These are phyloP conservation scores for Parambassis ranga DNA, from an alignment of 2,797 vertebrate genomes.

Conservation along the genomic window DNA sequence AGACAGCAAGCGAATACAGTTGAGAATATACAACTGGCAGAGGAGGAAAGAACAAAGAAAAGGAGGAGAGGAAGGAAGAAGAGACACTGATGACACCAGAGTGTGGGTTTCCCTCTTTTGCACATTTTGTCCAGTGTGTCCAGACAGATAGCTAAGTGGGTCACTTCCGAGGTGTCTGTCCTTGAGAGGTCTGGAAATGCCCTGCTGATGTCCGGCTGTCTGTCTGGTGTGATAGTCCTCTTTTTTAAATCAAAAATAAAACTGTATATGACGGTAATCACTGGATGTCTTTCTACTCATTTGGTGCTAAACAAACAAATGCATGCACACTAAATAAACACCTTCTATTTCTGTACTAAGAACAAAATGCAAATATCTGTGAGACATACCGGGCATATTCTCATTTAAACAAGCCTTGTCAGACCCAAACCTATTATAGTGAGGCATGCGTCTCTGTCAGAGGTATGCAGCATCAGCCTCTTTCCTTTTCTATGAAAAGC, in stretches of 20 bases:
- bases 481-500: conserved; percentile 31
- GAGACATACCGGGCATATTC: not conserved
- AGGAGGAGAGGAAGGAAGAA: not conserved
- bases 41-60: not conserved
- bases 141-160: conserved; percentile 29
- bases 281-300: not conserved
- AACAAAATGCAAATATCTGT: conserved; percentile 6
- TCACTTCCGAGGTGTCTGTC: conserved; percentile 2
- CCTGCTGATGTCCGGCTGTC: not conserved
- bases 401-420: conserved; percentile 25
- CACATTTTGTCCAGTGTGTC: not conserved
- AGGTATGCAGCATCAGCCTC: conserved; percentile 43
- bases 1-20: not conserved
- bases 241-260: too few relatives aligned
- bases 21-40: not conserved
- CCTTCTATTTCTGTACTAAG: too few relatives aligned
- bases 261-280: not conserved
- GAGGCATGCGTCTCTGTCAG: conserved; percentile 1
- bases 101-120: conserved; percentile 25
- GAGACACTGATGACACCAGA: conserved; percentile 1
- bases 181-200: conserved; percentile 29
- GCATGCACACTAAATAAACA: not conserved
- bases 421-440: conserved; percentile 11
- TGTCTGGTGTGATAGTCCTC: not conserved
- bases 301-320: not conserved